Percentiles rank a stretch among this genome's conserved stretches.
phyloP scores from a whole-genome alignment of 2,888 invertebrate species.

The Lottia gigantea region DNA sequence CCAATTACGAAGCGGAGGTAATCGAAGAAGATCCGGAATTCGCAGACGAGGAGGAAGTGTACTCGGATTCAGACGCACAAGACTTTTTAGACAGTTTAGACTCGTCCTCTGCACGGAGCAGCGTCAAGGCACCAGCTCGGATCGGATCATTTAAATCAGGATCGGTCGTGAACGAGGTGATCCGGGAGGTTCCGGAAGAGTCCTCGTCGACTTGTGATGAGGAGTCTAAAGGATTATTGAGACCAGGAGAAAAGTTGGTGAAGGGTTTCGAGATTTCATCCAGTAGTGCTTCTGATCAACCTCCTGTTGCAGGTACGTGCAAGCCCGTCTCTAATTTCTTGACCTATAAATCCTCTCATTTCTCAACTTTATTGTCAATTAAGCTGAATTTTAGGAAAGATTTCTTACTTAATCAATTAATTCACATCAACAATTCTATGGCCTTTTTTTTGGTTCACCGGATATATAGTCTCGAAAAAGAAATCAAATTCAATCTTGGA shows the following conservation, averaged over 20 bases:
- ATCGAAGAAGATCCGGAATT: constrained; percentile 27
- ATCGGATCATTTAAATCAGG: constrained; percentile 9
- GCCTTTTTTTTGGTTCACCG: too few species aligned
- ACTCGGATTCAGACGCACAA: constrained; percentile 44
- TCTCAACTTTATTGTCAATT: too few species aligned
- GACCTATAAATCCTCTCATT: too few species aligned
- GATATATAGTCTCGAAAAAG: too few species aligned
- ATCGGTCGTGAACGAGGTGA: constrained; percentile 45
- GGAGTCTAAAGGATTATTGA: not conserved
- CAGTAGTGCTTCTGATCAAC: constrained; percentile 34
- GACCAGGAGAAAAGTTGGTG: not conserved
- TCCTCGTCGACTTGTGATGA: constrained; percentile 15
- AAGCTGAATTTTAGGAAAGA: too few species aligned
- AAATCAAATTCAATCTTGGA: too few species aligned
- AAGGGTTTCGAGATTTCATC: not conserved
- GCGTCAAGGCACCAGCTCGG: not conserved
- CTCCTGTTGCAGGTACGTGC: constrained; percentile 30
- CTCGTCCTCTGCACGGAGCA: constrained; percentile 21
- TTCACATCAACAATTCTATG: too few species aligned
- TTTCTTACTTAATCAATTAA: too few species aligned
- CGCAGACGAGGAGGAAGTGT: constrained; percentile 36
- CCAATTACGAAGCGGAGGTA: constrained; percentile 19
- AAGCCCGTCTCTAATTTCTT: too few species aligned
- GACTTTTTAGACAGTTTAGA: constrained; percentile 43
- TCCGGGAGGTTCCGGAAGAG: constrained; percentile 50